Evolutionary conservation across 2,113 vertebrate species (phyloP).

Genomic region (Silurus meridionalis): DNA sequence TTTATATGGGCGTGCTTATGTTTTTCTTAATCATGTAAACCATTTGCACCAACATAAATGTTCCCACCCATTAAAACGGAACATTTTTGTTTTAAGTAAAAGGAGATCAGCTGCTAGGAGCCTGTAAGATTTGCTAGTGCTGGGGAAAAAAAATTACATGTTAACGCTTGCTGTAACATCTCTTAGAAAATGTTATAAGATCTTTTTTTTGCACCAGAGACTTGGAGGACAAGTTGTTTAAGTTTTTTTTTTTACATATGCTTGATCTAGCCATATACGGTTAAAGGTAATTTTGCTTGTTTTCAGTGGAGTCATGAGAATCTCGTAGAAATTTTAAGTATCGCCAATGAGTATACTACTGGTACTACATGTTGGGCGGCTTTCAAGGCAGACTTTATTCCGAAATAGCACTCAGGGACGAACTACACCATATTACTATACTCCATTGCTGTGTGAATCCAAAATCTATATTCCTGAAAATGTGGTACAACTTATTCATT

Average conservation of each 20-base stretch:
- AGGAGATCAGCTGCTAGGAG: not conserved
- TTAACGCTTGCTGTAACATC: not conserved
- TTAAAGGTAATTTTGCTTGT: not conserved
- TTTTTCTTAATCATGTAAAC: not conserved
- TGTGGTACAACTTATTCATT: not conserved
- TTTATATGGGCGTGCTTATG: not conserved
- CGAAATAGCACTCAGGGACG: not conserved
- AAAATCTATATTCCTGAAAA: too few species aligned
- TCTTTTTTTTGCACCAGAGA: not conserved
- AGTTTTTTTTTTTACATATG: not conserved
- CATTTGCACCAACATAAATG: not conserved
- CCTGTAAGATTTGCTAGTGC: not conserved
- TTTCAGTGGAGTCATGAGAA: not conserved
- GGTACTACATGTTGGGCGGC: conserved; percentile 4
- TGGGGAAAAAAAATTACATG: not conserved
- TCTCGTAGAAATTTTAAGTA: not conserved
- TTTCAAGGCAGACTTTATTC: not conserved
- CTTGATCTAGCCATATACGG: not conserved
- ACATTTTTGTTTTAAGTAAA: not conserved
- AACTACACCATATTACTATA: not conserved
- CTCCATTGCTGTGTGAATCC: not conserved
- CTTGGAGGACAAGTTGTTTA: not conserved
- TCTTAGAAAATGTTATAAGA: not conserved
- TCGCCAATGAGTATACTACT: not conserved
- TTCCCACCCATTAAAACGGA: not conserved